phyloP scores from a whole-genome alignment of 2,797 vertebrate genomes.

The Esox lucius region DNA sequence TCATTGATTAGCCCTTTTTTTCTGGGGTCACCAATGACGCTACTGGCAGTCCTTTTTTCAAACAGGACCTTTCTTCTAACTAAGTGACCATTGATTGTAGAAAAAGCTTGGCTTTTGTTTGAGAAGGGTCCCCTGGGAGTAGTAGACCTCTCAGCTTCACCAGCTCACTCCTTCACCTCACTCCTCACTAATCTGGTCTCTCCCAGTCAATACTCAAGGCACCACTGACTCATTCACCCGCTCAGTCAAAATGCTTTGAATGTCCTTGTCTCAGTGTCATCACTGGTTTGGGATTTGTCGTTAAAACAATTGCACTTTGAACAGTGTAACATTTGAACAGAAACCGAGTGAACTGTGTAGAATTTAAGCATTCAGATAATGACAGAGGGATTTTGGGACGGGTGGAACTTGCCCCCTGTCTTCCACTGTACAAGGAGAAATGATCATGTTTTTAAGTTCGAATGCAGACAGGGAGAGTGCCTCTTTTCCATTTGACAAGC shows the following conservation, averaged over 20 bases:
- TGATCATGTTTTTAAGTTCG: no score
- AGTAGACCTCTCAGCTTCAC: background rate
- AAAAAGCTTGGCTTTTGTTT: conserved; percentile 29
- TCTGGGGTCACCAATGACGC: conserved; percentile 29
- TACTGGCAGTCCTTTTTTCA: conserved; percentile 10
- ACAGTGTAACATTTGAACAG: no score
- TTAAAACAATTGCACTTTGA: background rate
- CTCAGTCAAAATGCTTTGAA: background rate
- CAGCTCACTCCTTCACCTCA: background rate
- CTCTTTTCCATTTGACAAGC: no score
- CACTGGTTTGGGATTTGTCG: background rate
- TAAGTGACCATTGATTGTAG: conserved; percentile 29
- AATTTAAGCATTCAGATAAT: no score
- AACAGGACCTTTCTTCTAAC: conserved; percentile 17
- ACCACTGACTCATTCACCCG: background rate
- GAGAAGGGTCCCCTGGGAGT: conserved; percentile 17
- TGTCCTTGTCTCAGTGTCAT: background rate
- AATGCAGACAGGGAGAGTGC: no score
- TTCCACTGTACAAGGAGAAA: no score
- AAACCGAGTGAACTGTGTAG: no score
- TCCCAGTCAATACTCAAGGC: background rate
- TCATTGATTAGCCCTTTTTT: conserved; percentile 20
- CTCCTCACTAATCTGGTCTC: conserved; percentile 13
- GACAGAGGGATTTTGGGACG: no score
- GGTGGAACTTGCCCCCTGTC: no score